Evolutionary conservation across 2,113 vertebrate genomes (phyloP).

Genomic region (Copsychus sechellarum): DNA sequence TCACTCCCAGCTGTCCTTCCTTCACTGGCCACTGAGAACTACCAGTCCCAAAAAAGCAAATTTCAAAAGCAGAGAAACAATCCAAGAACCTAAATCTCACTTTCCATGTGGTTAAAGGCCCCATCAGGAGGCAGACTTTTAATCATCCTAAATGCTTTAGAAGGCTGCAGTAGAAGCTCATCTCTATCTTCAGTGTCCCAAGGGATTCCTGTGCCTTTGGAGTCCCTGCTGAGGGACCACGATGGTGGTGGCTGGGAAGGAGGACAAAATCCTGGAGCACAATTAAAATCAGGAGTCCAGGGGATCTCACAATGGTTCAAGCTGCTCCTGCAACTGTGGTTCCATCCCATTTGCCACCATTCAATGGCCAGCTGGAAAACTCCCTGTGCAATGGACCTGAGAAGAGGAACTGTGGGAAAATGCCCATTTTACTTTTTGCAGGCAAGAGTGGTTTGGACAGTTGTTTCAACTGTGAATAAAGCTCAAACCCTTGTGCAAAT

Average conservation of each 20-base stretch:
- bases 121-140: neutral
- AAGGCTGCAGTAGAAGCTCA: neutral
- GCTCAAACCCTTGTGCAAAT: neutral
- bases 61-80: neutral
- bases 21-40: neutral
- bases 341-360: neutral
- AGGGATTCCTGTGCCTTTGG: neutral
- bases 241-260: neutral
- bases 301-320: neutral
- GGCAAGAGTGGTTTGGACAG: neutral
- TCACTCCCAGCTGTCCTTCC: fast-evolving
- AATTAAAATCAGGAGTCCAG: neutral
- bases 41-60: neutral
- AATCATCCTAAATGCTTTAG: neutral
- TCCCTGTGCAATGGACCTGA: neutral
- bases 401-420: neutral
- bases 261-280: neutral
- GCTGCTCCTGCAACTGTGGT: neutral
- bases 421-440: neutral
- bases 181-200: neutral
- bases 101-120: neutral
- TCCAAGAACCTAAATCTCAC: neutral
- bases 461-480: neutral
- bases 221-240: neutral
- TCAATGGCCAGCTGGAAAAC: neutral